These are phyloP conservation scores for Oreochromis mossambicus DNA, from an alignment of 2,797 vertebrate genomes.

Conservation along the genomic window DNA sequence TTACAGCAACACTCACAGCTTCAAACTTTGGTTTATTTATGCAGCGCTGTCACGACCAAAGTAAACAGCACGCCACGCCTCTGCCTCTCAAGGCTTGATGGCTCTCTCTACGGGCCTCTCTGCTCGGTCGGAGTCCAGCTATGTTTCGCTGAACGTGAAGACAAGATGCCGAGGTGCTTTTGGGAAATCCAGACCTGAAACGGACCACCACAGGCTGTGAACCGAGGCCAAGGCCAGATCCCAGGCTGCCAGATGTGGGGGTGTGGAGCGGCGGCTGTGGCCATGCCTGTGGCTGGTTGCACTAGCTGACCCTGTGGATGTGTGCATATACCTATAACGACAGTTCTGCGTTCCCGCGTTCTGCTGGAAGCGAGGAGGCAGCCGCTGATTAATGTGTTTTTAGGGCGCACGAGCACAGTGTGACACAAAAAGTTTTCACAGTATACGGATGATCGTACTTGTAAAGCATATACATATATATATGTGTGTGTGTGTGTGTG, in stretches of 20 bases:
- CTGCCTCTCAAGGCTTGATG: not conserved
- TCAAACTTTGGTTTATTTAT: constrained; percentile 9
- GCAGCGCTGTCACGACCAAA: not conserved
- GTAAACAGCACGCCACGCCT: not conserved
- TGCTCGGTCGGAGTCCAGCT: not conserved
- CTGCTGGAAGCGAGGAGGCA: not conserved
- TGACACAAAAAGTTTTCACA: constrained; percentile 35
- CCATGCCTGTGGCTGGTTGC: constrained; percentile 52
- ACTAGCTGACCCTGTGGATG: constrained; percentile 45
- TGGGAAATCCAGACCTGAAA: constrained; percentile 25
- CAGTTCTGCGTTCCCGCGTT: not conserved
- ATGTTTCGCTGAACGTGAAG: not conserved
- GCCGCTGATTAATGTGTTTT: constrained; percentile 33
- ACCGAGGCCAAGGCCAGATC: constrained; percentile 52
- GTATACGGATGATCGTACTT: constrained; percentile 7
- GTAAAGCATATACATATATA: not conserved
- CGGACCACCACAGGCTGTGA: constrained; percentile 53
- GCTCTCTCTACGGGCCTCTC: not conserved
- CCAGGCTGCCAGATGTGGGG: constrained; percentile 52
- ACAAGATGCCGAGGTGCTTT: constrained; percentile 30
- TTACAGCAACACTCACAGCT: not conserved
- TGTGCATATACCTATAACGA: not conserved
- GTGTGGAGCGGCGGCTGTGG: constrained; percentile 27
- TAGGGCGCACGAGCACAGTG: not conserved
- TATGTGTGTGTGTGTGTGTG: not conserved